phyloP scores from a whole-genome alignment of 2,113 vertebrate genomes.

The Callospermophilus lateralis region DNA sequence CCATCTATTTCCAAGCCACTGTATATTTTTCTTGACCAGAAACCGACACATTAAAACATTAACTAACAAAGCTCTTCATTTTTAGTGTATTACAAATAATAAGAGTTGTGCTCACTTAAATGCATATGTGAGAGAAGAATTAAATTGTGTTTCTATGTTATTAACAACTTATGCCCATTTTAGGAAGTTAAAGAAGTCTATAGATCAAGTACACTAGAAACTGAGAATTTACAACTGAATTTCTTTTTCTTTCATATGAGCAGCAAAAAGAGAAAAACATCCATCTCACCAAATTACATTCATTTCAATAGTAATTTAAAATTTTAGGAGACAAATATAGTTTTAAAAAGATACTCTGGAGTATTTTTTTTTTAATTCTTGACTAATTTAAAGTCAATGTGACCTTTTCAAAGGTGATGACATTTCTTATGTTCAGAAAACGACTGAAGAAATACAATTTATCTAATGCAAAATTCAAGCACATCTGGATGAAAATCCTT shows the following conservation, averaged over 20 bases:
- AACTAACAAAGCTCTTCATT: not conserved
- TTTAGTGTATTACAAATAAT: not conserved
- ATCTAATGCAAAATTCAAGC: constrained; percentile 34
- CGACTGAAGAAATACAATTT: constrained; percentile 67
- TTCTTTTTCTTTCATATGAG: not conserved
- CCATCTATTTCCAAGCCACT: not conserved
- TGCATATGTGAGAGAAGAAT: not conserved
- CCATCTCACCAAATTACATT: not conserved
- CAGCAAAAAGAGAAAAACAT: not conserved
- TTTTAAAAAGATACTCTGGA: constrained; percentile 48
- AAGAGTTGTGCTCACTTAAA: not conserved
- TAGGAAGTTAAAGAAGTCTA: not conserved
- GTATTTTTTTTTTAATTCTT: constrained; percentile 50
- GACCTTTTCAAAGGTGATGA: constrained; percentile 79
- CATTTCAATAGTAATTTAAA: constrained; percentile 36
- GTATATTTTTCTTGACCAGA: not conserved
- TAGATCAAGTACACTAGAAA: not conserved
- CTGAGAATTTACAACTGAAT: not conserved
- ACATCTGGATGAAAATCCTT: constrained; percentile 57
- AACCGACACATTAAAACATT: not conserved
- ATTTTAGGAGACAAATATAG: constrained; percentile 42
- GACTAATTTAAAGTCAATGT: constrained; percentile 69
- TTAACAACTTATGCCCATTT: not conserved
- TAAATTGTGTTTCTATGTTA: not conserved
- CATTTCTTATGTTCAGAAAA: constrained; percentile 71